These are phyloP conservation scores for Trilocha varians DNA, from an alignment of 2,888 invertebrate species.

Conservation along the genomic window DNA sequence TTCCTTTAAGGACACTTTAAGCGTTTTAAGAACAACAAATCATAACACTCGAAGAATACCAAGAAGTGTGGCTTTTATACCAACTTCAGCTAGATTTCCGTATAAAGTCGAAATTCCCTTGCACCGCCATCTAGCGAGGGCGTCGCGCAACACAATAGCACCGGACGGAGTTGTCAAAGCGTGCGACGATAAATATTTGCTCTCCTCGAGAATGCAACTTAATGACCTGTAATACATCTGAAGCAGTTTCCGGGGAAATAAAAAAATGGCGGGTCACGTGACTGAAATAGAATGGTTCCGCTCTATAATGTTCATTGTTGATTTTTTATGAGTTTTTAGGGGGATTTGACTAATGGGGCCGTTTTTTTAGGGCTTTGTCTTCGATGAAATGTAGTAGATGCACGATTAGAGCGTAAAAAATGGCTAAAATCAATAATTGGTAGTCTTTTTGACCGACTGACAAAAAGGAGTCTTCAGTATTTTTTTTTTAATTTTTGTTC, in stretches of 20 bases:
- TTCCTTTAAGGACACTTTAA: no score
- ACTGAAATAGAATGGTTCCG: conserved; percentile 32
- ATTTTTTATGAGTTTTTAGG: conserved; percentile 20
- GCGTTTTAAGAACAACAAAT: no score
- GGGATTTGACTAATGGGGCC: conserved; percentile 3
- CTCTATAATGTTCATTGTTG: conserved; percentile 21
- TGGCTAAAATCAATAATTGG: no score
- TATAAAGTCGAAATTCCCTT: neutral
- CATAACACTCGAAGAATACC: no score
- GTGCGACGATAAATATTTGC: conserved; percentile 58
- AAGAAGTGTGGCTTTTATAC: no score
- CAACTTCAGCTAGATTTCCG: no score
- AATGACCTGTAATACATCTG: conserved; percentile 64
- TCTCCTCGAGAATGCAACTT: conserved; percentile 47
- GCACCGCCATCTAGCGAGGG: neutral
- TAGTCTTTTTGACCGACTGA: no score
- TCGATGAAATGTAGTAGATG: no score
- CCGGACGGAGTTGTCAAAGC: conserved; percentile 54
- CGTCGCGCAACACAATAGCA: conserved; percentile 1
- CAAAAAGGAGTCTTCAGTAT: no score
- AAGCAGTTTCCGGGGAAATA: conserved; percentile 63
- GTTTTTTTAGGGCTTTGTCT: no score
- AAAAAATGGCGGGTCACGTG: conserved; percentile 45
- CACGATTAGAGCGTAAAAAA: no score
- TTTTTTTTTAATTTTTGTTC: no score